Percentiles rank a stretch among this genome's conserved stretches.
Conservation (phyloP, 2,113 vertebrate species). For the Corynorhinus townsendii region DNA sequence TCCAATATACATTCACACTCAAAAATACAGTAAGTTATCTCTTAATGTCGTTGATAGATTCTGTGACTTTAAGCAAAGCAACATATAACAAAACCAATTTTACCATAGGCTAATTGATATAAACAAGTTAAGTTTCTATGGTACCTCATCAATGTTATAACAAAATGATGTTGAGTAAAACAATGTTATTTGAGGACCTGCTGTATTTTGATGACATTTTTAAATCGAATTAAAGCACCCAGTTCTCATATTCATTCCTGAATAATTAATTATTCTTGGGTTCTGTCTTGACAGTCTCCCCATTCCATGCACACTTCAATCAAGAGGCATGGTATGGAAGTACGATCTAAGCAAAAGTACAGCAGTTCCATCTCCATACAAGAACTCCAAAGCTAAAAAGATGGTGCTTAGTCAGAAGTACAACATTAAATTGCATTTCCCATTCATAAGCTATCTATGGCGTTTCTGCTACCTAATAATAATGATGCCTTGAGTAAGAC, state of each 20-base stretch:
- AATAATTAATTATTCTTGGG: not conserved
- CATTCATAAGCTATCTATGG: conserved; percentile 61
- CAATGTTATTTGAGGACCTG: not conserved
- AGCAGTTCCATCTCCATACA: not conserved
- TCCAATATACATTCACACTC: not conserved
- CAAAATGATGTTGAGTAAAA: not conserved
- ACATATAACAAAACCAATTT: not conserved
- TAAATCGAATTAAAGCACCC: not conserved
- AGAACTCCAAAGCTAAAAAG: conserved; percentile 56
- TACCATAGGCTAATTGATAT: not conserved
- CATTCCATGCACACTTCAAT: not conserved
- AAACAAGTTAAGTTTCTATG: not conserved
- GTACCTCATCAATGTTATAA: not conserved
- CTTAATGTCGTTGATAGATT: not conserved
- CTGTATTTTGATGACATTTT: not conserved
- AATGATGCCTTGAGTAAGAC: not conserved
- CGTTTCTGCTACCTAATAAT: conserved; percentile 61
- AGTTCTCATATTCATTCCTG: not conserved
- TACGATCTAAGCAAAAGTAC: not conserved
- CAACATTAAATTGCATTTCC: conserved; percentile 68
- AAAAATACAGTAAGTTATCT: not conserved
- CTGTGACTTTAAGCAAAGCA: not conserved
- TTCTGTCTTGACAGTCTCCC: conserved; percentile 2
- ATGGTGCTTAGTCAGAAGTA: conserved; percentile 64
- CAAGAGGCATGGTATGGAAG: not conserved